Evolutionary conservation across 2,113 vertebrate species (phyloP).

Genomic region (Lipophrys pholis): DNA sequence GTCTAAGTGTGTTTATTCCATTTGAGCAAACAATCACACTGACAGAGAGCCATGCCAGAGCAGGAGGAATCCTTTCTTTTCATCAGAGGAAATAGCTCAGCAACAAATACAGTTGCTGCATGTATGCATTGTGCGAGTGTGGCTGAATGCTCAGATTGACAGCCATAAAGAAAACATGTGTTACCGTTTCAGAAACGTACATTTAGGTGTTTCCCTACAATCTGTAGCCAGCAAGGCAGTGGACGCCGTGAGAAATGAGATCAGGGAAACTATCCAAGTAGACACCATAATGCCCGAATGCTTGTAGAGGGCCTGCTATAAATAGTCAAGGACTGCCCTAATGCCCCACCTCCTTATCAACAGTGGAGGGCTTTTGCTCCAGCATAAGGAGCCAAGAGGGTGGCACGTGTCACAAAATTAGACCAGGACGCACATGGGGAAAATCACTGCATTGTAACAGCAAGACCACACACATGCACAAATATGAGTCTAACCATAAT

Average conservation of each 20-base stretch:
- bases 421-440: conserved; percentile 37
- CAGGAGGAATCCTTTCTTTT: conserved; percentile 17
- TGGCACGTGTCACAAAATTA: conserved; percentile 67
- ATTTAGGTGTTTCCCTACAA: conserved; percentile 20
- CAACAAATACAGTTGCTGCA: not conserved
- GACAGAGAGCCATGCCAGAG: conserved; percentile 8
- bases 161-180: not conserved
- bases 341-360: conserved; percentile 74
- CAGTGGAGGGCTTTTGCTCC: conserved; percentile 53
- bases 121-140: conserved; percentile 3
- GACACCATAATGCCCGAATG: conserved; percentile 70
- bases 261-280: conserved; percentile 60
- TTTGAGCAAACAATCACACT: conserved; percentile 13
- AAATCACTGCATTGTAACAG: conserved; percentile 12
- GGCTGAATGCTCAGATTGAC: not conserved
- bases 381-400: conserved; percentile 48
- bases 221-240: conserved; percentile 33
- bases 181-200: conserved; percentile 24
- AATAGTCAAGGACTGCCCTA: conserved; percentile 81
- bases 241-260: conserved; percentile 46
- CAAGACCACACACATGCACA: conserved; percentile 6
- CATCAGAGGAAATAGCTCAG: not conserved
- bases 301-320: conserved; percentile 76
- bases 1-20: conserved; percentile 7
- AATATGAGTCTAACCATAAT: not conserved